Conservation (phyloP, 2,797 vertebrate species). For the Arnoldichthys spilopterus region DNA sequence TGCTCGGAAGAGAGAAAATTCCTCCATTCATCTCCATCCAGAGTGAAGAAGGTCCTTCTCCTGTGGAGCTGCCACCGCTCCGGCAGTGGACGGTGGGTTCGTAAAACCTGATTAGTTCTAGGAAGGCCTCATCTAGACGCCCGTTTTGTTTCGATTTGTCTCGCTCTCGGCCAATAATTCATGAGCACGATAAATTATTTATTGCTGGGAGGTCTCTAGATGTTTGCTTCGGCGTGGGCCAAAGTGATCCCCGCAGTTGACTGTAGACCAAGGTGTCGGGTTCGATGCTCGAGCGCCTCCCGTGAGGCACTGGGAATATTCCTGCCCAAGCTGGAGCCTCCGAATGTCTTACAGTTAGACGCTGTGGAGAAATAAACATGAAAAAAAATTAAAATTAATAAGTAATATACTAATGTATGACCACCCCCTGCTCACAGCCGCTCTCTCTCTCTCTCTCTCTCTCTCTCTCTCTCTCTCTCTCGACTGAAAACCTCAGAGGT, state of each 20-base stretch:
- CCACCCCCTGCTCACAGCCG: neutral
- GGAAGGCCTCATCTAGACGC: constrained; percentile 6
- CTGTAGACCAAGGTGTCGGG: constrained; percentile 65
- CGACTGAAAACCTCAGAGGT: constrained; percentile 36
- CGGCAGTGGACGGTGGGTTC: neutral
- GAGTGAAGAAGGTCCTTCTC: too few species aligned
- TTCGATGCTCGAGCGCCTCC: constrained; percentile 49
- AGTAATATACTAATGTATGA: neutral
- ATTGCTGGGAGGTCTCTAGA: constrained; percentile 68
- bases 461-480: constrained; percentile 25
- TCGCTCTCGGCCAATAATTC: constrained; percentile 66
- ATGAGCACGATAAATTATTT: constrained; percentile 70
- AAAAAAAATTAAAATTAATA: neutral
- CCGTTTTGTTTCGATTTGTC: constrained; percentile 61
- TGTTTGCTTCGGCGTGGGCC: constrained; percentile 57
- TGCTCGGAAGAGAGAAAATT: too few species aligned
- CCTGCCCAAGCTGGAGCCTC: neutral
- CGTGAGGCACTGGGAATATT: neutral
- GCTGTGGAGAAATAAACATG: neutral
- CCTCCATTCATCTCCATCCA: too few species aligned
- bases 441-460: neutral
- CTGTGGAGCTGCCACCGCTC: too few species aligned
- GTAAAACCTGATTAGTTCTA: neutral
- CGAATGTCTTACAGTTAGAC: neutral
- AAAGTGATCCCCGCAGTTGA: constrained; percentile 69